phyloP scores from a whole-genome alignment of 2,888 invertebrate species.

The Trachelus tabidus region DNA sequence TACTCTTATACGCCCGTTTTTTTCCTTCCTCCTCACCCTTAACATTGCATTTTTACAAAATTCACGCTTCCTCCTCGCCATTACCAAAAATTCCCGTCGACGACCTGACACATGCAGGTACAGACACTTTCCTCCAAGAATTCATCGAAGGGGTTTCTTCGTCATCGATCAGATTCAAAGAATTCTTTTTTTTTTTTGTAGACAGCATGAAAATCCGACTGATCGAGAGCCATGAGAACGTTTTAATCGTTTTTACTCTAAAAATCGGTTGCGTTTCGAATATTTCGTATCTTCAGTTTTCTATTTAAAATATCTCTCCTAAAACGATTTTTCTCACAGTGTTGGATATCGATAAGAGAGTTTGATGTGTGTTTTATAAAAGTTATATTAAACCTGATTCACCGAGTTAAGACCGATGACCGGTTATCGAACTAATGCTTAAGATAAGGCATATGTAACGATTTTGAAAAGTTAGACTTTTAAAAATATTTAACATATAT shows the following conservation, averaged over 20 bases:
- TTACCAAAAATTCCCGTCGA: constrained; percentile 31
- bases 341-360: background rate
- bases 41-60: background rate
- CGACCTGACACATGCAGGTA: constrained; percentile 8
- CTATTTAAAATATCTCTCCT: background rate
- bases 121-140: constrained; percentile 13
- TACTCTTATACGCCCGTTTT: constrained; percentile 26
- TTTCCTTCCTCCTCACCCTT: background rate
- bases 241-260: constrained; percentile 55
- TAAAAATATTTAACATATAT: background rate
- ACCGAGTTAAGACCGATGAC: background rate
- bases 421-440: background rate
- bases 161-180: constrained; percentile 63
- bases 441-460: background rate
- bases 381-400: background rate
- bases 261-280: background rate
- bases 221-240: constrained; percentile 61
- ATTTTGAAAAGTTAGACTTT: background rate
- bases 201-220: constrained; percentile 62
- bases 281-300: background rate
- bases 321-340: background rate
- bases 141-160: constrained; percentile 47
- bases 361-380: background rate
- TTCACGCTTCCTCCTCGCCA: constrained; percentile 29
- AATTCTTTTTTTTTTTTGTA: constrained; percentile 42